A percentile compares a stretch with the other conserved stretches of the same genome.
phyloP scores from a whole-genome alignment of 2,113 vertebrate genomes.

The Tapirus terrestris region DNA sequence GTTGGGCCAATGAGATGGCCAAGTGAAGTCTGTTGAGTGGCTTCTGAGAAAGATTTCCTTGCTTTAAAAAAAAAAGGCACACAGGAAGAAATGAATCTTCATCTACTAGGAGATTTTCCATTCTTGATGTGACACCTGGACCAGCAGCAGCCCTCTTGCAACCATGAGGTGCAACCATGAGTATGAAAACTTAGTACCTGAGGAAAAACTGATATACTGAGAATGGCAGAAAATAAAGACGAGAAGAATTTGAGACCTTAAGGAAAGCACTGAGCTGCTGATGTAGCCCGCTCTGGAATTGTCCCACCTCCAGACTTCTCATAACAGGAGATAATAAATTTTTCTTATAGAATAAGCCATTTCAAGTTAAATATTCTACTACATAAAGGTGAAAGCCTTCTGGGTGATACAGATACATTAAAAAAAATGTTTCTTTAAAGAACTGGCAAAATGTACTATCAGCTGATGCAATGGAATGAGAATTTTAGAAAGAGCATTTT shows the following conservation, averaged over 20 bases:
- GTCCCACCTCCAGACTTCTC: neutral
- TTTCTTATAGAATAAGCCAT: conserved; percentile 1
- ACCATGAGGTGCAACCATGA: neutral
- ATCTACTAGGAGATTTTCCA: neutral
- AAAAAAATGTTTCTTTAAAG: neutral
- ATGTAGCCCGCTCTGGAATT: neutral
- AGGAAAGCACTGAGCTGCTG: neutral
- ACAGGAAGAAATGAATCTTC: neutral
- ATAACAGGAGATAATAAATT: neutral
- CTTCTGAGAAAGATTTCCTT: neutral
- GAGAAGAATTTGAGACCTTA: neutral
- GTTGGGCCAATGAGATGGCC: neutral
- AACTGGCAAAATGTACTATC: neutral
- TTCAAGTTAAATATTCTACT: neutral
- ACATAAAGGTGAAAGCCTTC: neutral
- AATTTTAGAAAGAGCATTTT: neutral
- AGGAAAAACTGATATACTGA: neutral
- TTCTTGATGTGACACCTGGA: neutral
- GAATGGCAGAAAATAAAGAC: neutral
- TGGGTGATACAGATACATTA: neutral
- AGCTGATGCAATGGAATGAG: neutral
- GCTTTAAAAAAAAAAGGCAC: neutral
- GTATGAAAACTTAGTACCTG: neutral
- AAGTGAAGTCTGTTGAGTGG: neutral
- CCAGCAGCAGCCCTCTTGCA: neutral